Evolutionary conservation across 2,888 invertebrate genomes (phyloP), one percentile per base, ranked within the genome.

Genomic region (Neoascia interrupta): DNA sequence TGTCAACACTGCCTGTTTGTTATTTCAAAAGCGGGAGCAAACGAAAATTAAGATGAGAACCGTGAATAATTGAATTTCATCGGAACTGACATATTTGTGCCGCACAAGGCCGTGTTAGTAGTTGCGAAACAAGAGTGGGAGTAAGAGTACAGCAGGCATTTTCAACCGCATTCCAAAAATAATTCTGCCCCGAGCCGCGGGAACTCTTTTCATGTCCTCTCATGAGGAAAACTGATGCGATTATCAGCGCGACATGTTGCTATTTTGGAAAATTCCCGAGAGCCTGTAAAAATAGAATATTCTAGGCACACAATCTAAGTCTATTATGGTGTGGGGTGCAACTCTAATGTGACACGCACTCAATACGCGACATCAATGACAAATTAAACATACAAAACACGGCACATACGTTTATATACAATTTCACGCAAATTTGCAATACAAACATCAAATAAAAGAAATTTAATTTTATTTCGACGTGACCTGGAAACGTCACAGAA

Each of bases 41-140:
- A 37, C 56, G 66, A 28, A 56, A 66, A 56, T 47, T 66, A 56
- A 47, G 11, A 45, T 28, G 66, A 66, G 19, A 39, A 56, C 54
- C 56, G 66, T 56, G 66, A 66, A 66, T 66, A 54, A 66, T 66
- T 66, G 54, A 66, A 66, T 66, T 66, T 66, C 45, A 26, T 28
- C 28, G 47, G 15, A 66, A 66, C 10, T 66, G 66, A 54, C 66
- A 66, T 54, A 66, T 54, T 56, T 54, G 53, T 66, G 66, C 36
- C 66, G 54, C 47, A 34, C 18, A 16, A 31, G 23, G 16, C 41
- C 31, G 36, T 8, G 11, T 36, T 19, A 4, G 34, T 34, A 51
- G 23, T 34, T 43, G n/a, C n/a, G n/a, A n/a, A n/a, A n/a, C 6
- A 11, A 16, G 31, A 34, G 10, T 23, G 26, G 45, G 53, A 28